A percentile compares a stretch with the other conserved stretches of the same genome.
Conservation (phyloP, 2,797 vertebrate genomes). For the Pampus argenteus region DNA sequence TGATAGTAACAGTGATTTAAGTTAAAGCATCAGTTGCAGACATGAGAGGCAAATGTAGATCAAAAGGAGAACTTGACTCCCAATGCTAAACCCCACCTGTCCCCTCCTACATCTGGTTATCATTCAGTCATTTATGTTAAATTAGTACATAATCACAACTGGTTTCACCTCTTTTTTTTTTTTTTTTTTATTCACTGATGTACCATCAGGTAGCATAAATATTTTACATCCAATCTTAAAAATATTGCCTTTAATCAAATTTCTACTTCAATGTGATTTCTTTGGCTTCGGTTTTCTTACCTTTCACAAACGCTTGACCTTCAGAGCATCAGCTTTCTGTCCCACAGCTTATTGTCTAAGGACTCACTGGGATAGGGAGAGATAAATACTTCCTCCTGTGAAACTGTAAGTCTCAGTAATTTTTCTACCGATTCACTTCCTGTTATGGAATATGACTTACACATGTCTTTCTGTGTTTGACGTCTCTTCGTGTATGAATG, state of each 20-base stretch:
- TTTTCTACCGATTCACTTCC: conserved; percentile 4
- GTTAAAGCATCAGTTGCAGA: neutral
- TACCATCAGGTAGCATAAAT: neutral
- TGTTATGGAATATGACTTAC: neutral
- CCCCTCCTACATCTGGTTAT: conserved; percentile 18
- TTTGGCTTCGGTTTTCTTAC: neutral
- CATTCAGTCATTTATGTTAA: conserved; percentile 13
- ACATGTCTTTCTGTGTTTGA: neutral
- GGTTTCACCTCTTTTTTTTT: neutral
- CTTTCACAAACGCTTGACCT: neutral
- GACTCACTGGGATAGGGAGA: neutral
- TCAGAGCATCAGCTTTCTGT: neutral
- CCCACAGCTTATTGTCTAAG: neutral
- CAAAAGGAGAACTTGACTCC: conserved; percentile 31
- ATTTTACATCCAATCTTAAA: neutral
- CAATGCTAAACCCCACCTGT: neutral
- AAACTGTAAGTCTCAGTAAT: neutral
- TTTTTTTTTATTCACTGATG: neutral
- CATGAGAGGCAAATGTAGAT: neutral
- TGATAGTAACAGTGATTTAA: neutral
- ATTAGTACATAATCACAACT: conserved; percentile 5
- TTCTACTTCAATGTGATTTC: neutral
- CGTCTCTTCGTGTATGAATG: neutral
- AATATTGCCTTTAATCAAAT: no score
- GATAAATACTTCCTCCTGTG: conserved; percentile 11